Evolutionary conservation across 2,113 vertebrate species (phyloP).

Genomic region (Ochotona princeps): DNA sequence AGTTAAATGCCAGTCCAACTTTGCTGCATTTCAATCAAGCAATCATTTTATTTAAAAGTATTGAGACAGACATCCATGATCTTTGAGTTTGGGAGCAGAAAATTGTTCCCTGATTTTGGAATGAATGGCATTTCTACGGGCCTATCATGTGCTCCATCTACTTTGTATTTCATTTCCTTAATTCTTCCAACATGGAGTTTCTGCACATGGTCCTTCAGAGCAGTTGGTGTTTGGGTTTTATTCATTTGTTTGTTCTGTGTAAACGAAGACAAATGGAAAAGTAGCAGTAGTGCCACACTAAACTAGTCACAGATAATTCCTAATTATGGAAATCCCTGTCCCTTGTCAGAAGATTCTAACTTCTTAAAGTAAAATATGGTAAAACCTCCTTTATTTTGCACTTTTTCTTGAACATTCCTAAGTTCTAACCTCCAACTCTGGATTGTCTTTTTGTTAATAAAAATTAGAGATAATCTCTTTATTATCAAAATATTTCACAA

Average conservation of each 20-base stretch:
- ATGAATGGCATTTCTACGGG: not conserved
- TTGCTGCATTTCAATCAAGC: not conserved
- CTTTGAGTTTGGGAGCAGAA: too few species aligned
- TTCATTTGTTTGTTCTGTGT: not conserved
- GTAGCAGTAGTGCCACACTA: not conserved
- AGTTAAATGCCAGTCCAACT: not conserved
- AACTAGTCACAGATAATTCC: not conserved
- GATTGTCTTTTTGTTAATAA: not conserved
- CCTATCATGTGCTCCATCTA: not conserved
- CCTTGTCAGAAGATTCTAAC: not conserved
- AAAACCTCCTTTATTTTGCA: not conserved
- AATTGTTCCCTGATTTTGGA: too few species aligned
- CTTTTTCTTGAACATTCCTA: not conserved
- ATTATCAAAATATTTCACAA: not conserved
- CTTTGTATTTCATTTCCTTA: not conserved
- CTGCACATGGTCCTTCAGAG: not conserved
- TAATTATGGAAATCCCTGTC: not conserved
- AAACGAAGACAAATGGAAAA: not conserved
- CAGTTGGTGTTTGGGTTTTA: not conserved
- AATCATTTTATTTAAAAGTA: not conserved
- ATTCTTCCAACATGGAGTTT: not conserved
- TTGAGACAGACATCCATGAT: not conserved
- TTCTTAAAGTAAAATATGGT: constrained; percentile 2
- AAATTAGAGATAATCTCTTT: not conserved
- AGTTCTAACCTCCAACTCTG: not conserved